phyloP scores from a whole-genome alignment of 1,140 invertebrate genomes.

The Calycopis cecrops region DNA sequence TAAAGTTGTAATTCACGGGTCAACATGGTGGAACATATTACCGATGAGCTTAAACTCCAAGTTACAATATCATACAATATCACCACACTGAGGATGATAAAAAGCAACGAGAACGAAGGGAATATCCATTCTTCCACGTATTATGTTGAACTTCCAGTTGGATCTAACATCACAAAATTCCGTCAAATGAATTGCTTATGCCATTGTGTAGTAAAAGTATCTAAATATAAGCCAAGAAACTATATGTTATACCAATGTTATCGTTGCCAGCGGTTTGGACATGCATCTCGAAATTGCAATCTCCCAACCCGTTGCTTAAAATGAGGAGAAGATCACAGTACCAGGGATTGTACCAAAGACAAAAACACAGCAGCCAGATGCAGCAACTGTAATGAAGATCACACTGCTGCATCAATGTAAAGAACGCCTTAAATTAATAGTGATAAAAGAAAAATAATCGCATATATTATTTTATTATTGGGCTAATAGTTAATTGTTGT shows the following conservation, averaged over 20 bases:
- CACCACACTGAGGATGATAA: neutral
- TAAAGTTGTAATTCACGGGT: constrained; percentile 12
- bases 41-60: neutral
- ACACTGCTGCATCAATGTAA: constrained; percentile 8
- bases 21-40: neutral
- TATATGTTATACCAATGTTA: constrained; percentile 5
- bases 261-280: constrained; percentile 12
- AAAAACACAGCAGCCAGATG: neutral
- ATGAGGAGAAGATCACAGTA: neutral
- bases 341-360: neutral
- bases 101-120: neutral
- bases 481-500: too few relatives aligned
- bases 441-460: too few relatives aligned
- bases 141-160: constrained; percentile 5
- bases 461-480: too few relatives aligned
- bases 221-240: neutral
- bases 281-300: constrained; percentile 11
- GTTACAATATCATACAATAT: neutral
- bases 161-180: constrained; percentile 16
- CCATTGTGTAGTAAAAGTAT: constrained; percentile 8
- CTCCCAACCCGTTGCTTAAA: neutral
- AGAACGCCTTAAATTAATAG: constrained; percentile 1
- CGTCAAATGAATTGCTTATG: constrained; percentile 9
- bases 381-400: constrained; percentile 12
- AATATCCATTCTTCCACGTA: neutral